A percentile compares a stretch with the other conserved stretches of the same genome.
Conservation (phyloP, 2,113 vertebrate species). For the Pholis gunnellus region DNA sequence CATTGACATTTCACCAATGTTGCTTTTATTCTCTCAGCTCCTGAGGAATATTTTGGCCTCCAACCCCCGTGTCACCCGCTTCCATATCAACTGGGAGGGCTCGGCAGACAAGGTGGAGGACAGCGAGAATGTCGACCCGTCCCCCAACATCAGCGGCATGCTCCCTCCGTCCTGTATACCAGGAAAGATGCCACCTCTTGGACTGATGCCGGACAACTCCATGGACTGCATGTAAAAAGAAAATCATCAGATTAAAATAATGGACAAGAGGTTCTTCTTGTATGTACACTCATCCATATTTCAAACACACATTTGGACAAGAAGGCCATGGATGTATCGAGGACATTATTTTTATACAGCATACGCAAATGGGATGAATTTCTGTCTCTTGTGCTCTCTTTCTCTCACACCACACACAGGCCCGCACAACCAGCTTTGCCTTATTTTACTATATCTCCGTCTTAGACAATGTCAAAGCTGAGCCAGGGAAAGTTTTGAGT, state of each 20-base stretch:
- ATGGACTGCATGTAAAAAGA: constrained; percentile 90
- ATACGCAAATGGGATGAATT: constrained; percentile 14
- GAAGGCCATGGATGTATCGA: constrained; percentile 1
- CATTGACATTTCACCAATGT: not conserved
- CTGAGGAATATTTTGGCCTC: constrained; percentile 93
- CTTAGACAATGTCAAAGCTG: constrained; percentile 22
- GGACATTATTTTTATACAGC: constrained; percentile 35
- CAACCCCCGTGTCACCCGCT: constrained; percentile 91
- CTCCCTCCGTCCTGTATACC: constrained; percentile 84
- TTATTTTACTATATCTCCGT: constrained; percentile 40
- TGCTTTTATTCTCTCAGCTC: constrained; percentile 77
- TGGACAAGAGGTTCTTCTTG: constrained; percentile 35
- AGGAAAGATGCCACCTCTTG: constrained; percentile 84
- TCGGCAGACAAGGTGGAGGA: constrained; percentile 87
- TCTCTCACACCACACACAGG: constrained; percentile 7
- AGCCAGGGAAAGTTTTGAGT: constrained; percentile 12
- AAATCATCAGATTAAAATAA: constrained; percentile 20
- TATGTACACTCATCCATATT: constrained; percentile 11
- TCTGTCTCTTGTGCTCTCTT: constrained; percentile 16
- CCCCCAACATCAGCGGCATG: constrained; percentile 80
- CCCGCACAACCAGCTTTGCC: constrained; percentile 36
- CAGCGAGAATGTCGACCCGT: constrained; percentile 89
- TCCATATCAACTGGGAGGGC: constrained; percentile 95
- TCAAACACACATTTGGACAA: constrained; percentile 32
- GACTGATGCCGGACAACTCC: constrained; percentile 90